Conservation (phyloP, 2,888 invertebrate genomes). For the Galerucella nymphaeae region DNA sequence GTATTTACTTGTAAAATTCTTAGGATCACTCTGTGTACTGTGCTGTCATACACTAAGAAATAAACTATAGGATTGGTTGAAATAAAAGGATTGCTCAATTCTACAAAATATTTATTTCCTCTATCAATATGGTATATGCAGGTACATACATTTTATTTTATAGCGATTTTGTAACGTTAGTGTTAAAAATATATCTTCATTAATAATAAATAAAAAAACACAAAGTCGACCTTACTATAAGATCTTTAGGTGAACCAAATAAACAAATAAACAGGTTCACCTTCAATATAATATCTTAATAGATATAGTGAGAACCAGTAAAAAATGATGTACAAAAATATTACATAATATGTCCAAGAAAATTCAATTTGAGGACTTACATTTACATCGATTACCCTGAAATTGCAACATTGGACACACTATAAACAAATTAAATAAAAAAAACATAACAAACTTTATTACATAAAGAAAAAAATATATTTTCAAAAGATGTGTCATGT, state of each 20-base stretch:
- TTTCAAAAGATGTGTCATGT: neutral
- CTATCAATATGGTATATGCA: conserved; percentile 22
- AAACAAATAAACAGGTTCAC: conserved; percentile 21
- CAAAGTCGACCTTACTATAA: conserved; percentile 29
- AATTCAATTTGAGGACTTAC: too few species aligned
- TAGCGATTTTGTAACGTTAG: conserved; percentile 11
- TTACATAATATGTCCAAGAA: neutral
- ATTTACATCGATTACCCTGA: too few species aligned
- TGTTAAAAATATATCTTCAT: conserved; percentile 10
- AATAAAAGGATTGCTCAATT: neutral
- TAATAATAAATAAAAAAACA: conserved; percentile 22
- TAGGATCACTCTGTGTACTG: too few species aligned
- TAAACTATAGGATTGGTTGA: too few species aligned
- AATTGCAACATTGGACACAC: too few species aligned
- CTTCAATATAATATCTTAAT: conserved; percentile 1
- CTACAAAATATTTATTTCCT: conserved; percentile 24
- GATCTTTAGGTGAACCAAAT: conserved; percentile 23
- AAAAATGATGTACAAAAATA: neutral
- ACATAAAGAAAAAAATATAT: neutral
- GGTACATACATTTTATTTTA: conserved; percentile 30
- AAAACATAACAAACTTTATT: neutral
- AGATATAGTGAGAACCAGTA: conserved; percentile 7
- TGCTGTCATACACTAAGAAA: too few species aligned
- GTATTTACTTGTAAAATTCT: too few species aligned
- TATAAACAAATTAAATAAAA: neutral